Percentiles rank a stretch among this genome's conserved stretches.
These are phyloP conservation scores for Electrophaes corylata DNA, from an alignment of 2,888 invertebrate species.

Conservation along the genomic window DNA sequence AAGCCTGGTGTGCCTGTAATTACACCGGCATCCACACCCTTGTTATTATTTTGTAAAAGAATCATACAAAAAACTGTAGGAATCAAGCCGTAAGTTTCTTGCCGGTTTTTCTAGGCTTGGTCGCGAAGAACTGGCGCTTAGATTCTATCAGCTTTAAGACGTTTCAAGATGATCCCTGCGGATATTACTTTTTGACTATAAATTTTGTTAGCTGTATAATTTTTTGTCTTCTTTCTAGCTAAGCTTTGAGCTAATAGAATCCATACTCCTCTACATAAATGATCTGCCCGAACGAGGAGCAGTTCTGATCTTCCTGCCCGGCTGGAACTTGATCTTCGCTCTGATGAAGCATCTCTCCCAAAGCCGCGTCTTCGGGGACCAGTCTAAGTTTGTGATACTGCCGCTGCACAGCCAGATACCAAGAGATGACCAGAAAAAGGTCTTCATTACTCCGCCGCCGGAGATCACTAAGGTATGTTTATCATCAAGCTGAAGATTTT, in stretches of 20 bases:
- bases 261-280: slow-evolving; percentile 87
- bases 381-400: slow-evolving; percentile 88
- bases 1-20: too few relatives aligned
- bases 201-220: not conserved
- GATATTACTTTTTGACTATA: too few relatives aligned
- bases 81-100: too few relatives aligned
- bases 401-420: slow-evolving; percentile 99
- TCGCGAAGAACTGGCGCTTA: too few relatives aligned
- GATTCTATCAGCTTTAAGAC: too few relatives aligned
- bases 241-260: slow-evolving; percentile 96
- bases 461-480: slow-evolving; percentile 91
- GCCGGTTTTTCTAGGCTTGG: too few relatives aligned
- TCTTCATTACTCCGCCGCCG: slow-evolving; percentile 93
- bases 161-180: too few relatives aligned
- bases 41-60: too few relatives aligned
- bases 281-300: slow-evolving; percentile 89
- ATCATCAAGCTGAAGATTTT: not conserved
- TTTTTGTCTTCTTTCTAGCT: slow-evolving; percentile 75
- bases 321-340: slow-evolving; percentile 98
- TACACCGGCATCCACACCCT: too few relatives aligned
- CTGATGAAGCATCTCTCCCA: slow-evolving; percentile 92
- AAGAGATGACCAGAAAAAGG: slow-evolving; percentile 96
- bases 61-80: too few relatives aligned
- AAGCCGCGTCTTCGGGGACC: slow-evolving; percentile 87
- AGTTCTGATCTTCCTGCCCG: slow-evolving; percentile 96